Evolutionary conservation across 2,113 vertebrate genomes (phyloP).

Genomic region (Chloropsis cyanopogon): DNA sequence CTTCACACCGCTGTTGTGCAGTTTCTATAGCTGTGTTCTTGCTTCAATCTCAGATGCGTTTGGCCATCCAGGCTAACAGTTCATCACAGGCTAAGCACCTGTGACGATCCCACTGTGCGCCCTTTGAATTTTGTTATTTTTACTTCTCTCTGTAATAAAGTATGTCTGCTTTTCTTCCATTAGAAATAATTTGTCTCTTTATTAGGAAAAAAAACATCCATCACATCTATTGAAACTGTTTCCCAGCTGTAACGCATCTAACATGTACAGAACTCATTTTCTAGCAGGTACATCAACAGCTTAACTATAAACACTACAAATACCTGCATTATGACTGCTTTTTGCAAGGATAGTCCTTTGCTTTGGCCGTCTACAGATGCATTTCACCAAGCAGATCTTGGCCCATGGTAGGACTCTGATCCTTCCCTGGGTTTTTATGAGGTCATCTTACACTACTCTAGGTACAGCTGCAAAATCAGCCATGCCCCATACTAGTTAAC

Average conservation of each 20-base stretch:
- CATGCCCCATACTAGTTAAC: neutral
- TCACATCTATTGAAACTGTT: neutral
- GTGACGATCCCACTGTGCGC: accelerated
- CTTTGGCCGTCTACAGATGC: neutral
- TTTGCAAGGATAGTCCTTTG: neutral
- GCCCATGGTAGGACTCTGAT: neutral
- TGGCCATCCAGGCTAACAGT: neutral
- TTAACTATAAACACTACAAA: neutral
- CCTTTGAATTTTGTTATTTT: neutral
- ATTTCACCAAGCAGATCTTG: neutral
- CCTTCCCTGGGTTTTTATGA: neutral
- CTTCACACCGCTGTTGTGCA: neutral
- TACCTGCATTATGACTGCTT: neutral
- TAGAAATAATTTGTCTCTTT: neutral
- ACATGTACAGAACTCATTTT: neutral
- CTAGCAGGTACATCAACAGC: neutral
- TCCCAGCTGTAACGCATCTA: neutral
- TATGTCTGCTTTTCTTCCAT: neutral
- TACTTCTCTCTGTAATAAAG: neutral
- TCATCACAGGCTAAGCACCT: neutral
- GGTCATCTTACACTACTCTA: neutral
- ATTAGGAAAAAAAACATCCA: neutral
- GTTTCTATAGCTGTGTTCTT: neutral
- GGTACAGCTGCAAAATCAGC: neutral
- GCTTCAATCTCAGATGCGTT: neutral